Evolutionary conservation across 2,888 invertebrate genomes (phyloP).

Genomic region (Marasmarcha lunaedactyla): DNA sequence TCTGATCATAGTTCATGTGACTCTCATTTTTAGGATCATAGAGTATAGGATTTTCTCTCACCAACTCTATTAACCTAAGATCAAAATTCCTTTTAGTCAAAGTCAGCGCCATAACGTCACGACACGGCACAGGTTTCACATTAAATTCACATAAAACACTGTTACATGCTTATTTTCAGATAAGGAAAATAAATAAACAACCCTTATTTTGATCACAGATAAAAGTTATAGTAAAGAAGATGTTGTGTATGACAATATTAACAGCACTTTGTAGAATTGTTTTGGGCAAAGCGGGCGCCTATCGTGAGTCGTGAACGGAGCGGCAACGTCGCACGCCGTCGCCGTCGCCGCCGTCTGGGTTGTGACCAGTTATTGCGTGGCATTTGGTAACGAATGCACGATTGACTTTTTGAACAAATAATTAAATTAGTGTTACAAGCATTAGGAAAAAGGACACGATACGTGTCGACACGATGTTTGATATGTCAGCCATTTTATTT

Average conservation of each 20-base stretch:
- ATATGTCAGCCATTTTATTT: too few species aligned
- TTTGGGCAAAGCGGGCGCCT: not conserved
- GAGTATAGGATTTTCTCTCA: constrained; percentile 38
- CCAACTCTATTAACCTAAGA: constrained; percentile 35
- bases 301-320: constrained; percentile 21
- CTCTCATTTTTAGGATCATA: constrained; percentile 44
- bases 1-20: constrained; percentile 38
- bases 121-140: constrained; percentile 1
- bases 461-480: too few species aligned
- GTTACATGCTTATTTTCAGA: too few species aligned
- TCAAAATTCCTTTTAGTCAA: constrained; percentile 20
- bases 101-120: constrained; percentile 8
- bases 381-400: not conserved
- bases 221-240: not conserved
- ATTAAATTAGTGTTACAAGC: too few species aligned
- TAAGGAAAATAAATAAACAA: not conserved
- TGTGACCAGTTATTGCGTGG: not conserved
- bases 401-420: constrained; percentile 1
- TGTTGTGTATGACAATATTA: too few species aligned
- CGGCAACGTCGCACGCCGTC: constrained; percentile 29
- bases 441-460: too few species aligned
- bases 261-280: not conserved
- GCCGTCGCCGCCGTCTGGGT: not conserved
- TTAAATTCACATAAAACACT: too few species aligned
- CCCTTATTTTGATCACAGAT: too few species aligned